Percentiles rank a stretch among this genome's conserved stretches.
Conservation (phyloP, 2,888 invertebrate genomes). For the Protodeltote pygarga region DNA sequence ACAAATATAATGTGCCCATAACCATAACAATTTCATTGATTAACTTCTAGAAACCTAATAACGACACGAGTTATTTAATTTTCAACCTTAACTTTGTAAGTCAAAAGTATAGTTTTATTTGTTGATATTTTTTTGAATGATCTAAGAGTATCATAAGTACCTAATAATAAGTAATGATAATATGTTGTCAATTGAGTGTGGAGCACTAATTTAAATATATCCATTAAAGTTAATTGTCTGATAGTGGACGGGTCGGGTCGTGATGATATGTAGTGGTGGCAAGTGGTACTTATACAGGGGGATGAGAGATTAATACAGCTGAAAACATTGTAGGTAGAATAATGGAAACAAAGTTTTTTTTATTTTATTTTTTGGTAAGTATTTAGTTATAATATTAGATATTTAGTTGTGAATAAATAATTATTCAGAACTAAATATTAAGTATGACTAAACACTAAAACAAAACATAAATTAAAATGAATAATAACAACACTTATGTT, state of each 20-base stretch:
- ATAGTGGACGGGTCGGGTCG: slow-evolving; percentile 72
- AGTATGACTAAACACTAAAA: no score
- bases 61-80: slow-evolving; percentile 15
- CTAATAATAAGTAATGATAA: slow-evolving; percentile 43
- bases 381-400: no score
- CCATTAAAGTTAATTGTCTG: slow-evolving; percentile 85
- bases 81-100: slow-evolving; percentile 9
- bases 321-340: no score
- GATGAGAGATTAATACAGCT: slow-evolving; percentile 28
- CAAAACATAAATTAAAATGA: no score
- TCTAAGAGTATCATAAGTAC: slow-evolving; percentile 10
- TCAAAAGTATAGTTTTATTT: slow-evolving; percentile 15
- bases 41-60: slow-evolving; percentile 41
- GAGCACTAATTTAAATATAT: slow-evolving; percentile 83
- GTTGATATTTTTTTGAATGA: slow-evolving; percentile 18
- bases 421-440: no score
- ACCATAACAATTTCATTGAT: slow-evolving; percentile 49
- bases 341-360: no score
- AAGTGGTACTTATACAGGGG: slow-evolving; percentile 38
- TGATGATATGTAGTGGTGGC: slow-evolving; percentile 55
- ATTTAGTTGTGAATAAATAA: no score
- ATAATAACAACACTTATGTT: no score
- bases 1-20: slow-evolving; percentile 39
- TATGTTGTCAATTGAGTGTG: slow-evolving; percentile 74
- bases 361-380: no score